Base-by-base conservation (phyloP, 2,113 vertebrate species). In the Phylloscopus trochilus region DNA sequence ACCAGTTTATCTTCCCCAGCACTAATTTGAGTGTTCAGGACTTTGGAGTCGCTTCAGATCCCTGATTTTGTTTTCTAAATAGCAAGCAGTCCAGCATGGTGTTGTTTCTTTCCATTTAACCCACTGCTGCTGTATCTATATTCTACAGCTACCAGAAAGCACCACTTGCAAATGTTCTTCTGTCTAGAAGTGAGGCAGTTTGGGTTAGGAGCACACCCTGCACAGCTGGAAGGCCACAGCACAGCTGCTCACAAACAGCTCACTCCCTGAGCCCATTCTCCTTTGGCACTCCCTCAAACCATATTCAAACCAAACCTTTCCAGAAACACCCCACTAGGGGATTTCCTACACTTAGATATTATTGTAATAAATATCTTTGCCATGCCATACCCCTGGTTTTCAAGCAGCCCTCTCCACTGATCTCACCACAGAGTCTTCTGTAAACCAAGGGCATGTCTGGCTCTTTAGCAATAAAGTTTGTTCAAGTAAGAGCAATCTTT, bases 251-350 rank as follows among this genome's bases (percentile, higher is more conserved):
- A 28, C 88, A 80, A 86, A 24, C 11, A 49, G 6, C 28, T 73
- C 1, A 0, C 24, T 87, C 88, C 52, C 66, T 5, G 1, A 84
- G 49, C 13, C 68, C 2, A 0, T 60, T 78, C 52, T 81, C 47
- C 43, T 81, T 67, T 0, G 0, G 41, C 10, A 7, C 49, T 78
- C 69, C 26, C 24, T 76, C 33, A 60, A 68, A 58, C 31, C 0
- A 0, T 76, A 18, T 31, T 76, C 33, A 60, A 68, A 58, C 31
- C 0, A 0, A 73, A 18, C 30, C 62, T 73, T 87, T 79, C 53
- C 46, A 13, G 59, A 53, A 87, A 66, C 1, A 8, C 14, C 18
- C 16, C 2, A 0, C 68, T 52, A 46, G 18, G 53, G 69, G 11
- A 24, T 82, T 89, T 68, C 22, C 83, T 79, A 10, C 22, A 20